phyloP scores from a whole-genome alignment of 2,113 vertebrate species.

The Salvelinus sp. region DNA sequence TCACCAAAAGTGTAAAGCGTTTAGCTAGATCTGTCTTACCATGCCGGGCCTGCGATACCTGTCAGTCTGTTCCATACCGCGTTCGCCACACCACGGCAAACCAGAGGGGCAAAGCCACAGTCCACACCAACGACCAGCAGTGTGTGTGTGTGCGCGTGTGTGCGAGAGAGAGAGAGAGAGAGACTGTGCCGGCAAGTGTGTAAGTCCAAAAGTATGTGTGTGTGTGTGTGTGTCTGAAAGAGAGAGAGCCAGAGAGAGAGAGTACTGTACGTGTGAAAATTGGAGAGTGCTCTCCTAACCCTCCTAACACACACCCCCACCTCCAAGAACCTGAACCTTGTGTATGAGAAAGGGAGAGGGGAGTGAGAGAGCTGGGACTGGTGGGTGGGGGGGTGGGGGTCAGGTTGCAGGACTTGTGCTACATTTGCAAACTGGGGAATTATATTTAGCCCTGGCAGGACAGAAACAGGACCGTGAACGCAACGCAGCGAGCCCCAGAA shows the following conservation, averaged over 20 bases:
- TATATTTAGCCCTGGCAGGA: slow-evolving; percentile 87
- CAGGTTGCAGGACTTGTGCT: slow-evolving; percentile 92
- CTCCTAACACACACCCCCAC: slow-evolving; percentile 43
- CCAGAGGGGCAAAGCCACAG: slow-evolving; percentile 65
- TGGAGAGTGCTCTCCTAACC: slow-evolving; percentile 59
- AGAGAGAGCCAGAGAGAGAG: slow-evolving; percentile 47
- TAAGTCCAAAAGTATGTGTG: slow-evolving; percentile 38
- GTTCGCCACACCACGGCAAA: slow-evolving; percentile 72
- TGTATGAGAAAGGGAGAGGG: slow-evolving; percentile 59
- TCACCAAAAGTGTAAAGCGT: slow-evolving; percentile 20
- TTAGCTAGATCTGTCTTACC: slow-evolving; percentile 78
- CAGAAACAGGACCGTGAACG: slow-evolving; percentile 71
- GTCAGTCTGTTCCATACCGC: slow-evolving; percentile 81
- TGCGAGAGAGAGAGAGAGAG: not conserved
- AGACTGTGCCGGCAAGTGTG: slow-evolving; percentile 53
- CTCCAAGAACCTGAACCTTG: slow-evolving; percentile 74
- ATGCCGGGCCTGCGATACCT: slow-evolving; percentile 77
- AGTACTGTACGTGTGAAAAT: slow-evolving; percentile 67
- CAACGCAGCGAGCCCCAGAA: slow-evolving; percentile 64
- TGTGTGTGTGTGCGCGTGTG: slow-evolving; percentile 39
- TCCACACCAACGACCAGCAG: slow-evolving; percentile 58
- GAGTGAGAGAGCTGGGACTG: slow-evolving; percentile 28
- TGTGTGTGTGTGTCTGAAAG: slow-evolving; percentile 44
- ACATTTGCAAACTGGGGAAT: slow-evolving; percentile 88
- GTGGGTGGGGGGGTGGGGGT: slow-evolving; percentile 63